These are phyloP conservation scores for Diarsia mendica DNA, from an alignment of 2,888 invertebrate species.

Conservation along the genomic window DNA sequence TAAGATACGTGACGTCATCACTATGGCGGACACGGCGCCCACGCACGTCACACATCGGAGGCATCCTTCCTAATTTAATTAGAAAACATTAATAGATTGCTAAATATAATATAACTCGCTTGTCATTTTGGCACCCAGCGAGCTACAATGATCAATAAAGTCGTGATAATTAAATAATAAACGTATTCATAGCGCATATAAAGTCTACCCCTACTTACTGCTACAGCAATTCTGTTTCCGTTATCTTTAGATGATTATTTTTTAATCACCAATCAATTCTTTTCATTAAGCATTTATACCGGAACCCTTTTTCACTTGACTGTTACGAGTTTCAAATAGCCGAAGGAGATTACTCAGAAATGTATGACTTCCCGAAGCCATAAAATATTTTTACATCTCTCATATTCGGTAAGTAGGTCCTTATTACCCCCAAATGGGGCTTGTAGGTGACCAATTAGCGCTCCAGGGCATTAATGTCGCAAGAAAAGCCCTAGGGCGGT, in stretches of 20 bases:
- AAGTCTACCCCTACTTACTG: not conserved
- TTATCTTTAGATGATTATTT: not conserved
- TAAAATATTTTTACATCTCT: too few species aligned
- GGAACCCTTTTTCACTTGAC: not conserved
- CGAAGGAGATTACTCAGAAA: not conserved
- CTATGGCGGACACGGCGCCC: constrained; percentile 29
- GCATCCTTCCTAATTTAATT: constrained; percentile 24
- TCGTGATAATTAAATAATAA: not conserved
- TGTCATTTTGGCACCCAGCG: not conserved
- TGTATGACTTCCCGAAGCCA: not conserved
- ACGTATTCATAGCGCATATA: too few species aligned
- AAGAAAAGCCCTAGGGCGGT: too few species aligned
- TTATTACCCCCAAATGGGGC: too few species aligned
- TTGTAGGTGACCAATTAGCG: too few species aligned
- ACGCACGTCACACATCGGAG: constrained; percentile 21
- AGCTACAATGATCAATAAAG: not conserved
- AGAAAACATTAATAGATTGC: constrained; percentile 10
- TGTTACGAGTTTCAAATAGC: not conserved
- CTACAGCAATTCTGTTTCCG: not conserved
- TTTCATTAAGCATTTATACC: not conserved
- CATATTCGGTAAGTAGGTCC: too few species aligned
- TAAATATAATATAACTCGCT: not conserved
- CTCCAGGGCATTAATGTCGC: too few species aligned
- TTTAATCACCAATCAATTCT: not conserved
- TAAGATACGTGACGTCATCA: constrained; percentile 45